Percentiles rank a stretch among this genome's conserved stretches.
Evolutionary conservation across 2,113 vertebrate genomes (phyloP).

Genomic region (Melanerpes aurifrons): DNA sequence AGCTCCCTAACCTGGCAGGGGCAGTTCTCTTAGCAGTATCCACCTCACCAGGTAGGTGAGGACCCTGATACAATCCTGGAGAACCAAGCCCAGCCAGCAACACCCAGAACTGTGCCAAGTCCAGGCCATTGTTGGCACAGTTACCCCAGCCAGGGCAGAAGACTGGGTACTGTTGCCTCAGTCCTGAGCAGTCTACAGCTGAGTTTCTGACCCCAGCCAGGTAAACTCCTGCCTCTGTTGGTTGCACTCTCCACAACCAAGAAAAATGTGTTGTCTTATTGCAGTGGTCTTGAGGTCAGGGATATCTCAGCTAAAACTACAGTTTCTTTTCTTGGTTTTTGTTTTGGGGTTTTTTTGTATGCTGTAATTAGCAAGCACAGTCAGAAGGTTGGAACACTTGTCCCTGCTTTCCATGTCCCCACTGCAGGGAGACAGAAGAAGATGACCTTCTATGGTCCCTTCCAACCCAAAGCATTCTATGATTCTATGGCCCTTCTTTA

Average conservation of each 20-base stretch:
- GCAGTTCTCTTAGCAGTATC: not conserved
- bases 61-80: not conserved
- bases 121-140: rapidly evolving
- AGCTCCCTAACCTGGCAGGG: not conserved
- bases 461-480: too few relatives aligned
- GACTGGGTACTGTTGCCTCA: rapidly evolving
- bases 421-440: too few relatives aligned
- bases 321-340: not conserved
- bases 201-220: not conserved
- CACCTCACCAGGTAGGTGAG: not conserved
- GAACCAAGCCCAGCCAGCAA: not conserved
- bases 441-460: too few relatives aligned
- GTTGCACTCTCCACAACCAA: rapidly evolving
- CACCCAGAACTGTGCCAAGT: not conserved
- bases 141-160: not conserved
- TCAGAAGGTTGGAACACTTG: too few relatives aligned
- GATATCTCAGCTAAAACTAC: not conserved
- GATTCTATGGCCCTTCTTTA: not conserved
- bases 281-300: not conserved
- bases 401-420: too few relatives aligned
- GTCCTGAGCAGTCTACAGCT: not conserved
- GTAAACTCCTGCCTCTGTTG: not conserved
- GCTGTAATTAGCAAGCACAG: not conserved
- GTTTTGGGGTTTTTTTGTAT: not conserved
- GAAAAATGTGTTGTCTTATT: not conserved